Conservation (phyloP, 2,888 invertebrate genomes). For the Eremobia ochroleuca region DNA sequence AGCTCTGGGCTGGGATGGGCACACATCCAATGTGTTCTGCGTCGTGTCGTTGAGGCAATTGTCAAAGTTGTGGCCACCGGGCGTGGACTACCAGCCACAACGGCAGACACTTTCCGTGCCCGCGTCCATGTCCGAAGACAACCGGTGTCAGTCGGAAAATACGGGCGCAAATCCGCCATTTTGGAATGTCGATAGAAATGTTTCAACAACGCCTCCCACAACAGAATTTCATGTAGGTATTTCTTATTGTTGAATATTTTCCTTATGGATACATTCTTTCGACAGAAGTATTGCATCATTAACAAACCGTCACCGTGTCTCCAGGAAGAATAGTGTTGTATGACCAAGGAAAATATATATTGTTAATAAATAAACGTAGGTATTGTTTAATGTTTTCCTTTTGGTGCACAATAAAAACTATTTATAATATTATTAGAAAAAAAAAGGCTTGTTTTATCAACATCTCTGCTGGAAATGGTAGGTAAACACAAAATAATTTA, state of each 20-base stretch:
- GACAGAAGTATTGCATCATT: background rate
- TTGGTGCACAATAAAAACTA: slow-evolving; percentile 6
- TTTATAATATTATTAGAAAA: background rate
- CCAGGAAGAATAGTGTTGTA: background rate
- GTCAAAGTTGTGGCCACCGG: background rate
- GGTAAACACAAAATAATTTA: background rate
- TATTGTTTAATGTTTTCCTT: background rate
- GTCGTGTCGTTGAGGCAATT: background rate
- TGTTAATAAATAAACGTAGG: background rate
- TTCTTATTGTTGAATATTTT: background rate
- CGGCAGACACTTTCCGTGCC: background rate
- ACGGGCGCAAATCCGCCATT: background rate
- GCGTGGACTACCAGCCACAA: too few relatives aligned
- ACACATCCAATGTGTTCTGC: background rate
- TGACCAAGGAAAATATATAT: background rate
- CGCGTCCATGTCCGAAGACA: background rate
- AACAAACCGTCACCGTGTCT: background rate
- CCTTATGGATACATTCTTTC: background rate
- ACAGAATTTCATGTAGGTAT: background rate
- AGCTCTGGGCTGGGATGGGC: background rate
- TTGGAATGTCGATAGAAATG: background rate
- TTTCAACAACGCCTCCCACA: background rate
- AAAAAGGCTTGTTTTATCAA: background rate
- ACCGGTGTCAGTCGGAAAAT: background rate
- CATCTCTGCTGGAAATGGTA: background rate